Conservation (phyloP, 2,888 invertebrate genomes). For the Phyllotreta cruciferae region DNA sequence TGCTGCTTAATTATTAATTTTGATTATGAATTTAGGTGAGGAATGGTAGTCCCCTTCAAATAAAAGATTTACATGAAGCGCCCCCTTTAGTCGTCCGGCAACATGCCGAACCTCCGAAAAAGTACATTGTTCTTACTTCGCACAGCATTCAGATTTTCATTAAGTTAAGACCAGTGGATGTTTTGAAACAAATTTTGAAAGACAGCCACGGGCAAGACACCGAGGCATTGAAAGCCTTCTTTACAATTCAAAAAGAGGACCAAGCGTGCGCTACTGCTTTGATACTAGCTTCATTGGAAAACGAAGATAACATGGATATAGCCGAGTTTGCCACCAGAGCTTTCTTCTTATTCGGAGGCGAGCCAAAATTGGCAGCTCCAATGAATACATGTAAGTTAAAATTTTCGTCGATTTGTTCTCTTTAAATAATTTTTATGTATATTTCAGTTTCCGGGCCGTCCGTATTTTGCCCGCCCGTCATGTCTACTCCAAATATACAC, state of each 20-base stretch:
- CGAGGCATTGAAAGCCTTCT: conserved; percentile 84
- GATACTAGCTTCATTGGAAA: conserved; percentile 80
- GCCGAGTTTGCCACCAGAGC: conserved; percentile 91
- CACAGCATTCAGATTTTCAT: conserved; percentile 86
- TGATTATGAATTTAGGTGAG: conserved; percentile 39
- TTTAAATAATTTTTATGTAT: neutral
- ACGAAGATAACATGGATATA: conserved; percentile 69
- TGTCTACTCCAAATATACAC: conserved; percentile 55
- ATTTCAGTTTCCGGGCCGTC: conserved; percentile 45
- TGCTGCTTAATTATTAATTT: conserved; percentile 5
- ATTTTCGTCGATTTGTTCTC: neutral
- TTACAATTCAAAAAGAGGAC: conserved; percentile 77
- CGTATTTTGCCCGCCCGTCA: conserved; percentile 55
- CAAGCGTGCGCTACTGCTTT: conserved; percentile 92
- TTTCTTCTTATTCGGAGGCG: conserved; percentile 91
- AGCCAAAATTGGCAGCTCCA: conserved; percentile 61
- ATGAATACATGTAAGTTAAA: conserved; percentile 47
- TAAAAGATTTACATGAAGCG: conserved; percentile 55
- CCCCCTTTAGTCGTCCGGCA: conserved; percentile 75
- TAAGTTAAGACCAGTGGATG: conserved; percentile 87
- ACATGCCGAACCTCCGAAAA: conserved; percentile 74
- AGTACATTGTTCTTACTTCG: conserved; percentile 86
- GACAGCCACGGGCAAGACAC: conserved; percentile 88
- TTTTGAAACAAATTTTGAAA: conserved; percentile 80
- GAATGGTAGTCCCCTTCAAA: conserved; percentile 36